phyloP scores from a whole-genome alignment of 2,113 vertebrate species.

The Cyprinodon variegatus region DNA sequence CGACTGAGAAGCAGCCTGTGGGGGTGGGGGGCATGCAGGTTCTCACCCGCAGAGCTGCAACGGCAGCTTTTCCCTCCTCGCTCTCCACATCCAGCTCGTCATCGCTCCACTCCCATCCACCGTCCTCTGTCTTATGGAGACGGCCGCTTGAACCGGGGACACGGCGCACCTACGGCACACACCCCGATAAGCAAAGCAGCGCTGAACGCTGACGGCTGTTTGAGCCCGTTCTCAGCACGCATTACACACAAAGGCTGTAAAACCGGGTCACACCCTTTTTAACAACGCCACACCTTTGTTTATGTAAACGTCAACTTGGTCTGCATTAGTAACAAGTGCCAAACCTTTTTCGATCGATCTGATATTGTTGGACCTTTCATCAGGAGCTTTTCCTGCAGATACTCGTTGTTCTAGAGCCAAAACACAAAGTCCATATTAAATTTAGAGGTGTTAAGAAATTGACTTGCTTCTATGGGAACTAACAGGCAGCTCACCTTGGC shows the following conservation, averaged over 20 bases:
- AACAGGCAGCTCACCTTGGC: slow-evolving; percentile 85
- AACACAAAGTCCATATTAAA: neutral
- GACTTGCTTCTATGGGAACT: neutral
- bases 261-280: slow-evolving; percentile 7
- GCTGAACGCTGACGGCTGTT: neutral
- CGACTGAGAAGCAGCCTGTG: neutral
- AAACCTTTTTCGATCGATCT: slow-evolving; percentile 78
- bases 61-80: slow-evolving; percentile 78
- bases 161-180: slow-evolving; percentile 68
- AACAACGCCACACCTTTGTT: neutral
- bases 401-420: slow-evolving; percentile 73
- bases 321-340: neutral
- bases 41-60: slow-evolving; percentile 76
- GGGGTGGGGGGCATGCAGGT: neutral
- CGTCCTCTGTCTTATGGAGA: slow-evolving; percentile 80
- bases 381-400: slow-evolving; percentile 74
- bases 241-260: neutral
- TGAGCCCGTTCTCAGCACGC: neutral
- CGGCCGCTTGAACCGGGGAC: slow-evolving; percentile 79
- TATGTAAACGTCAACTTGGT: neutral
- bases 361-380: slow-evolving; percentile 77
- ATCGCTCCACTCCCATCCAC: slow-evolving; percentile 82
- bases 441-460: neutral
- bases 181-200: neutral
- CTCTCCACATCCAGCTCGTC: slow-evolving; percentile 81